Conservation (phyloP, 2,113 vertebrate genomes). For the Chlorocebus sabaeus region DNA sequence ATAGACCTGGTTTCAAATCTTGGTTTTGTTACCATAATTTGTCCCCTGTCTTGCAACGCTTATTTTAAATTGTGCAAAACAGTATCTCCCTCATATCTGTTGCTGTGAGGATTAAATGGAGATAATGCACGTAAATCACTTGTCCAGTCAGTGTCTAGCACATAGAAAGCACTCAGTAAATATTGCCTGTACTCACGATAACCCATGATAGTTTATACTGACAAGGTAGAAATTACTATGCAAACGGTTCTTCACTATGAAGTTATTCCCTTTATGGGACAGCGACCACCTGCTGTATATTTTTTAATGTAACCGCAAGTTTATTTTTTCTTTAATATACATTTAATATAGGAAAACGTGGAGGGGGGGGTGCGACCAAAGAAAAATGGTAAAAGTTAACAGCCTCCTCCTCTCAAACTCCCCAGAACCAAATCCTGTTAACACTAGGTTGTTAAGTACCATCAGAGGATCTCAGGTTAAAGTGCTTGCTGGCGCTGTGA, state of each 20-base stretch:
- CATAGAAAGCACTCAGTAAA: not conserved
- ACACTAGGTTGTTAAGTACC: not conserved
- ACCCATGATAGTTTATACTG: not conserved
- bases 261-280: not conserved
- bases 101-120: not conserved
- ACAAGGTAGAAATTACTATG: not conserved
- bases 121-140: not conserved
- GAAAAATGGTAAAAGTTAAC: not conserved
- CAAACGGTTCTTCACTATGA: not conserved
- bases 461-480: not conserved
- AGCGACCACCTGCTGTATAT: not conserved
- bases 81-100: not conserved
- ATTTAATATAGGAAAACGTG: not conserved
- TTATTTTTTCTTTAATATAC: not conserved
- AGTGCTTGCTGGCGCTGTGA: not conserved
- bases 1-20: not conserved
- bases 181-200: not conserved
- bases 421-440: not conserved
- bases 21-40: conserved; percentile 13
- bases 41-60: not conserved
- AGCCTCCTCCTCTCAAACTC: not conserved
- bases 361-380: not conserved
- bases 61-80: not conserved
- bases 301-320: not conserved
- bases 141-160: not conserved